Conservation (phyloP, 2,888 invertebrate genomes). For the Patella ulyssiponensis region DNA sequence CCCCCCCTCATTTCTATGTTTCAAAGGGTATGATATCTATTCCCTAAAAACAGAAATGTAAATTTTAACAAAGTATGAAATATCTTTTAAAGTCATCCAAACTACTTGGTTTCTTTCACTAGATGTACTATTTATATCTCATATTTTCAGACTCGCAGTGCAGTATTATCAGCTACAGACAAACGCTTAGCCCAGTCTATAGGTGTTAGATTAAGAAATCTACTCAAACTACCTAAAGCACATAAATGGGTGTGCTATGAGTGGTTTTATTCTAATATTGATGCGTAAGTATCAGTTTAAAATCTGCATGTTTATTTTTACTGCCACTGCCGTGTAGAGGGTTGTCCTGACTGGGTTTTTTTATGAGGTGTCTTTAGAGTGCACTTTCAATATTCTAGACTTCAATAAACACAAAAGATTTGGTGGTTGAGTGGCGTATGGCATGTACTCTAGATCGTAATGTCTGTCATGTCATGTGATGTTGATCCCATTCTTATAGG, state of each 20-base stretch:
- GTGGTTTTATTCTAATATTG: conserved; percentile 99
- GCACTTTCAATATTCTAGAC: not conserved
- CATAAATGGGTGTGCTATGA: conserved; percentile 99
- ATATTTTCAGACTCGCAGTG: conserved; percentile 30
- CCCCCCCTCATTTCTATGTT: too few species aligned
- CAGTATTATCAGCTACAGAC: conserved; percentile 74
- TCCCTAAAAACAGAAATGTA: too few species aligned
- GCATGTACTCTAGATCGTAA: too few species aligned
- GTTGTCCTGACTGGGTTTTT: too few species aligned
- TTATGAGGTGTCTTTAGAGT: not conserved
- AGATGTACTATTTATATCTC: not conserved
- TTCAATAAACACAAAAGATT: not conserved
- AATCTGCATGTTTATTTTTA: too few species aligned
- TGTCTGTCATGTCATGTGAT: too few species aligned
- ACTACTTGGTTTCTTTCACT: conserved; percentile 17
- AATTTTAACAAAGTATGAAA: too few species aligned
- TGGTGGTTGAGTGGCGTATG: too few species aligned
- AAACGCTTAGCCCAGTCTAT: conserved; percentile 90
- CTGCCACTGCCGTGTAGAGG: too few species aligned
- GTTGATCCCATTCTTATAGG: too few species aligned
- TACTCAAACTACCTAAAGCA: conserved; percentile 96
- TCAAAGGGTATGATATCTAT: too few species aligned
- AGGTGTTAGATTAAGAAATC: conserved; percentile 85
- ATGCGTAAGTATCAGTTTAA: conserved; percentile 76
- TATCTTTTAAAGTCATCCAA: too few species aligned